Percentiles rank a stretch among this genome's conserved stretches.
These are phyloP conservation scores for Callipepla squamata DNA, from an alignment of 2,113 vertebrate species.

Conservation along the genomic window DNA sequence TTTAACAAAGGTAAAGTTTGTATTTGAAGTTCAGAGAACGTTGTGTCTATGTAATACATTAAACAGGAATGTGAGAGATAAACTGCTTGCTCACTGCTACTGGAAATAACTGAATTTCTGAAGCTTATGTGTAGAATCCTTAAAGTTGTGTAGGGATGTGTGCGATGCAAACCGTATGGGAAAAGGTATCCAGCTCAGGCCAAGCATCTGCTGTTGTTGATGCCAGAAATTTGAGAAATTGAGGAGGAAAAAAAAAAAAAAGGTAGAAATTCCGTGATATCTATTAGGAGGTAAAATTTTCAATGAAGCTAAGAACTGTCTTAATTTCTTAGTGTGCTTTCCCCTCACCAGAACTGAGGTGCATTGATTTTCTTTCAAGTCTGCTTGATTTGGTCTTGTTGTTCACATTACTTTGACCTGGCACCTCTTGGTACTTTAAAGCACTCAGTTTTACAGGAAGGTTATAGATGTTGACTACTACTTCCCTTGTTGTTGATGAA, in stretches of 20 bases:
- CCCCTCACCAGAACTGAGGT: neutral
- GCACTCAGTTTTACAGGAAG: neutral
- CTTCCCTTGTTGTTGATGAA: neutral
- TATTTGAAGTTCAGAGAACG: neutral
- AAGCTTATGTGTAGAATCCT: constrained; percentile 5
- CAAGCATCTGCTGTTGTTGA: neutral
- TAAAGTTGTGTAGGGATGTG: neutral
- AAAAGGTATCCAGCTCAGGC: neutral
- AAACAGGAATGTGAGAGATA: neutral
- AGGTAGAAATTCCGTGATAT: neutral
- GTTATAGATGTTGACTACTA: neutral
- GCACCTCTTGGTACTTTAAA: neutral
- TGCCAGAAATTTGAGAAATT: neutral
- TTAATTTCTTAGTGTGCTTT: neutral
- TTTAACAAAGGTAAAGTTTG: constrained; percentile 23
- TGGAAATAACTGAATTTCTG: constrained; percentile 12
- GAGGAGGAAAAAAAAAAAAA: neutral
- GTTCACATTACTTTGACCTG: constrained; percentile 22
- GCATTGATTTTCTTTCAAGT: constrained; percentile 50
- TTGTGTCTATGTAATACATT: neutral
- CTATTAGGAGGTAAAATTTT: neutral
- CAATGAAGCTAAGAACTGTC: neutral
- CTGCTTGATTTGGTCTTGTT: constrained; percentile 36
- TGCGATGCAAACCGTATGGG: neutral
- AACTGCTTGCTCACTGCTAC: neutral